Evolutionary conservation across 2,888 invertebrate genomes (phyloP).

Genomic region (Caenorhabditis afra): DNA sequence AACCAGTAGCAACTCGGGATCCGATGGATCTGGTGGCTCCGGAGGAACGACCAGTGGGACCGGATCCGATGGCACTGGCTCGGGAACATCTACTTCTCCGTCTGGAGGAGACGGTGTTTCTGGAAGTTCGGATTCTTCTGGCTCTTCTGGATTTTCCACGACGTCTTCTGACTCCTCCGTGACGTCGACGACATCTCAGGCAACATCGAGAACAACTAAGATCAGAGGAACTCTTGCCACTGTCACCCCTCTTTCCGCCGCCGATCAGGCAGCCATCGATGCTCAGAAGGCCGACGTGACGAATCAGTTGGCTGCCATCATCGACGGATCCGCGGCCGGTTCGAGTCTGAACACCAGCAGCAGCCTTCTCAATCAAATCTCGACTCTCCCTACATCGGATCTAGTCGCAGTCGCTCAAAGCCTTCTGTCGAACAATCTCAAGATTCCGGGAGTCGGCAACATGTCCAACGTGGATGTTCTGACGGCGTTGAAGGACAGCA

Average conservation of each 20-base stretch:
- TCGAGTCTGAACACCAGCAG: conserved; percentile 21
- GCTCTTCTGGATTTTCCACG: not conserved
- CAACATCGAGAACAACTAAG: conserved; percentile 27
- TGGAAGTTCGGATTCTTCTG: conserved; percentile 1
- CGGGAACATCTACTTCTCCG: not conserved
- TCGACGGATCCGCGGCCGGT: conserved; percentile 19
- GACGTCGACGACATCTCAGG: conserved; percentile 10
- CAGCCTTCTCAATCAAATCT: conserved; percentile 43
- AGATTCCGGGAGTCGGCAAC: conserved; percentile 44
- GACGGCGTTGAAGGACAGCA: conserved; percentile 30
- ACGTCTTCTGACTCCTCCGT: not conserved
- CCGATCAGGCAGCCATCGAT: conserved; percentile 44
- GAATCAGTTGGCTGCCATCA: conserved; percentile 24
- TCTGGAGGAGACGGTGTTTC: too few relatives aligned
- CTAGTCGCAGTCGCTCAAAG: conserved; percentile 55
- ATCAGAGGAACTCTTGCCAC: conserved; percentile 17
- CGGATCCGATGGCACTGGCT: conserved; percentile 7
- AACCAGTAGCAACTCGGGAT: not conserved
- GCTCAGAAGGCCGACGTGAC: conserved; percentile 27
- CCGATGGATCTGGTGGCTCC: conserved; percentile 1
- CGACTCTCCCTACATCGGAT: conserved; percentile 30
- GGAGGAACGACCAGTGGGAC: conserved; percentile 1
- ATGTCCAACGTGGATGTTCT: conserved; percentile 44
- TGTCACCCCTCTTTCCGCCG: conserved; percentile 29
- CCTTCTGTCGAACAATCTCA: conserved; percentile 32